Conservation (phyloP, 2,888 invertebrate species). For the Halocaridina rubra region DNA sequence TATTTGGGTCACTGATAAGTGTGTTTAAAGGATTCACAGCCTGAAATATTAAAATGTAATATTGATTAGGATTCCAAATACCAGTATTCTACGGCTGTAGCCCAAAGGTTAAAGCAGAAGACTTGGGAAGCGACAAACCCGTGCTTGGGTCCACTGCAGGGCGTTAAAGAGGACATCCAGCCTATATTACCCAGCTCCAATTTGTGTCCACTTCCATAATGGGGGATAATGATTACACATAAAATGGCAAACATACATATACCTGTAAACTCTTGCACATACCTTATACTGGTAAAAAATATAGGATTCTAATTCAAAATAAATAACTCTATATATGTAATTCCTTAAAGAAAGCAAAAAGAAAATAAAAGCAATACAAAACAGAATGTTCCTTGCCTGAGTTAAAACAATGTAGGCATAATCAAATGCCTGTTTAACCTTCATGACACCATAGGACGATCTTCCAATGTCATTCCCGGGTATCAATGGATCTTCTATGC, state of each 20-base stretch:
- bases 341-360: no score
- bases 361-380: no score
- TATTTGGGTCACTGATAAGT: slow-evolving; percentile 59
- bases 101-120: neutral
- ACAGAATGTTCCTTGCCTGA: slow-evolving; percentile 43
- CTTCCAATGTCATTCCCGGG: slow-evolving; percentile 97
- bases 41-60: slow-evolving; percentile 55
- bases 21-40: slow-evolving; percentile 65
- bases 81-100: neutral
- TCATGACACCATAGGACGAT: slow-evolving; percentile 93
- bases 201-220: no score
- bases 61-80: neutral
- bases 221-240: no score
- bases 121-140: neutral
- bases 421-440: slow-evolving; percentile 94
- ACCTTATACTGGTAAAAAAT: no score
- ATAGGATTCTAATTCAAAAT: no score
- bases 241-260: no score
- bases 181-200: no score
- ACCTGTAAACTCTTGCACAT: no score
- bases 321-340: no score
- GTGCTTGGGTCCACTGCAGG: no score
- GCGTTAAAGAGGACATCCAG: no score
- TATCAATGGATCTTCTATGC: slow-evolving; percentile 97
- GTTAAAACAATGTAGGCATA: slow-evolving; percentile 79